phyloP scores from a whole-genome alignment of 2,113 vertebrate species.

The Carlito syrichta region DNA sequence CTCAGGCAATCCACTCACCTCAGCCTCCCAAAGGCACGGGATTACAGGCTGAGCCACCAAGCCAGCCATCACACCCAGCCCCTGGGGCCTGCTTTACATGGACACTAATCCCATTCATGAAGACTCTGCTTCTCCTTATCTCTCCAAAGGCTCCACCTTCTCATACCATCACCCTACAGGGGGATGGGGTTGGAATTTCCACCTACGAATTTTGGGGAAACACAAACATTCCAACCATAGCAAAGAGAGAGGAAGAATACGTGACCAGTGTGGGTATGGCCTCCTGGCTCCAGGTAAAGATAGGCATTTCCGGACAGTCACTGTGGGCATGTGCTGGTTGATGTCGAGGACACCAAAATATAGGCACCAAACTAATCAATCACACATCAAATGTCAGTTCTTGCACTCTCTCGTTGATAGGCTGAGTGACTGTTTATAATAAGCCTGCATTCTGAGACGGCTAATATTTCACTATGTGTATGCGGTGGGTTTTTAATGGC shows the following conservation, averaged over 20 bases:
- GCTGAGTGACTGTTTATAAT: background rate
- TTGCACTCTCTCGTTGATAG: background rate
- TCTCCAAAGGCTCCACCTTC: background rate
- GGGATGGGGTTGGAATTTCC: background rate
- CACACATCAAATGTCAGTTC: background rate
- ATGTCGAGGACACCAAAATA: background rate
- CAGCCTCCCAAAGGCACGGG: too few species aligned
- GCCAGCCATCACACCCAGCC: too few species aligned
- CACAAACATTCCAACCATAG: background rate
- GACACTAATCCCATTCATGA: background rate
- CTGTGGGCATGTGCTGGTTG: background rate
- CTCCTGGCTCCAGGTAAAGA: background rate
- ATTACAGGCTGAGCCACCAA: too few species aligned
- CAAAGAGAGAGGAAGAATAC: background rate
- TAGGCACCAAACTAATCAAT: background rate
- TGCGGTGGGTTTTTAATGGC: background rate
- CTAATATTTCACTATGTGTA: background rate
- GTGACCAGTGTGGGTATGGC: background rate
- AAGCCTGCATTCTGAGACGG: background rate
- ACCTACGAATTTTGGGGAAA: background rate
- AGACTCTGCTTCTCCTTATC: background rate
- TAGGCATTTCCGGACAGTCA: background rate
- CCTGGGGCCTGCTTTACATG: background rate
- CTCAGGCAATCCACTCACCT: too few species aligned
- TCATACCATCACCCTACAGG: background rate